These are phyloP conservation scores for Drosophila kuntzei DNA, from an alignment of 2,888 invertebrate species.

Conservation along the genomic window DNA sequence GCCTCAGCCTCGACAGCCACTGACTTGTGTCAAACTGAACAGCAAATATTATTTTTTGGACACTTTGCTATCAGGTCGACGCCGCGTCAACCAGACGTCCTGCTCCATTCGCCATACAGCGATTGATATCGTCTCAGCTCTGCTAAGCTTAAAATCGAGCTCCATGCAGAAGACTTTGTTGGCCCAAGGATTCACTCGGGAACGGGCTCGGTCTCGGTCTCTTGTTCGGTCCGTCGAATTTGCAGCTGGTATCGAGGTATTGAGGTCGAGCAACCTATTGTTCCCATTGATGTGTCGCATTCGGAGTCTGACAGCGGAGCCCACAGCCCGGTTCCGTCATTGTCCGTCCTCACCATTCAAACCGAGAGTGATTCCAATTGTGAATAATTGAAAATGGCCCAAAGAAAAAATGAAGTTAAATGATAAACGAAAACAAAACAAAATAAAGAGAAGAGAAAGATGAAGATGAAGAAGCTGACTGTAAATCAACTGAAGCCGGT, in stretches of 20 bases:
- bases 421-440: constrained; percentile 11
- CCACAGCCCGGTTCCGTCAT: constrained; percentile 25
- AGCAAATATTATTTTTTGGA: constrained; percentile 84
- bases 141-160: constrained; percentile 29
- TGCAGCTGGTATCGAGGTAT: constrained; percentile 23
- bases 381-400: constrained; percentile 52
- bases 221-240: constrained; percentile 10
- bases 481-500: constrained; percentile 63
- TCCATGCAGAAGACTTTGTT: constrained; percentile 26
- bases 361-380: constrained; percentile 56
- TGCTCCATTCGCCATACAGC: constrained; percentile 79
- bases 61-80: constrained; percentile 85
- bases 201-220: constrained; percentile 1
- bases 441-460: constrained; percentile 14
- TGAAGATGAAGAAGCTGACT: constrained; percentile 33
- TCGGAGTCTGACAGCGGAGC: constrained; percentile 41
- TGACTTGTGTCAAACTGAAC: constrained; percentile 80
- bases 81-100: constrained; percentile 77
- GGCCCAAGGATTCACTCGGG: constrained; percentile 45
- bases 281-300: constrained; percentile 56
- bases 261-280: constrained; percentile 47
- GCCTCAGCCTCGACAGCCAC: constrained; percentile 59
- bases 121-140: constrained; percentile 82
- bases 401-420: constrained; percentile 13
- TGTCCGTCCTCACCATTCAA: constrained; percentile 35